Conservation (phyloP, 2,797 vertebrate species). For the Peromyscus eremicus region DNA sequence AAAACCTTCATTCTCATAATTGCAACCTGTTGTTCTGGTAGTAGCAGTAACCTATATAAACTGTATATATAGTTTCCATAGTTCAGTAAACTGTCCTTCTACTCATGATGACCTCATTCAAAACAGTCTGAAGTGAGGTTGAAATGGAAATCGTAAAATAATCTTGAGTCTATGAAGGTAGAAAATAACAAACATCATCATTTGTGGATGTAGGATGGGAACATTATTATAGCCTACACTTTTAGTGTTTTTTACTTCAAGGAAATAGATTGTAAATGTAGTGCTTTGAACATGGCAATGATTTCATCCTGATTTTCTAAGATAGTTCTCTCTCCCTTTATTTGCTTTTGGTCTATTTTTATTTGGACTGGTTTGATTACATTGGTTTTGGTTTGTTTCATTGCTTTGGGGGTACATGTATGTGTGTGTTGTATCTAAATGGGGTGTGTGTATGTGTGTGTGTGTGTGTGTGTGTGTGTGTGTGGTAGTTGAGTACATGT, state of each 20-base stretch:
- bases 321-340: conserved; percentile 62
- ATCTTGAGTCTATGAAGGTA: conserved; percentile 34
- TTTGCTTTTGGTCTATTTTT: conserved; percentile 72
- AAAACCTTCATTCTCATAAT: conserved; percentile 47
- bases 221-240: conserved; percentile 53
- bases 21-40: not conserved
- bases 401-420: not conserved
- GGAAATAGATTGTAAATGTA: conserved; percentile 70
- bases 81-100: conserved; percentile 42
- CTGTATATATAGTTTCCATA: conserved; percentile 32
- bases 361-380: conserved; percentile 64
- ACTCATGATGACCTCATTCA: conserved; percentile 39
- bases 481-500: not conserved
- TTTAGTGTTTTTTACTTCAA: conserved; percentile 61
- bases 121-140: conserved; percentile 63
- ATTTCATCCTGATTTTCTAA: conserved; percentile 71
- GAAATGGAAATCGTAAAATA: conserved; percentile 62
- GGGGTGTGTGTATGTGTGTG: not conserved
- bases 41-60: not conserved
- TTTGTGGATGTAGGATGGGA: conserved; percentile 40
- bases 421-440: not conserved
- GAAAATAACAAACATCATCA: conserved; percentile 58
- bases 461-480: not conserved
- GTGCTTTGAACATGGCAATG: conserved; percentile 60
- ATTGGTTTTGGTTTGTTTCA: not conserved